Conservation (phyloP, 2,113 vertebrate species). For the Cryptotis parvus region DNA sequence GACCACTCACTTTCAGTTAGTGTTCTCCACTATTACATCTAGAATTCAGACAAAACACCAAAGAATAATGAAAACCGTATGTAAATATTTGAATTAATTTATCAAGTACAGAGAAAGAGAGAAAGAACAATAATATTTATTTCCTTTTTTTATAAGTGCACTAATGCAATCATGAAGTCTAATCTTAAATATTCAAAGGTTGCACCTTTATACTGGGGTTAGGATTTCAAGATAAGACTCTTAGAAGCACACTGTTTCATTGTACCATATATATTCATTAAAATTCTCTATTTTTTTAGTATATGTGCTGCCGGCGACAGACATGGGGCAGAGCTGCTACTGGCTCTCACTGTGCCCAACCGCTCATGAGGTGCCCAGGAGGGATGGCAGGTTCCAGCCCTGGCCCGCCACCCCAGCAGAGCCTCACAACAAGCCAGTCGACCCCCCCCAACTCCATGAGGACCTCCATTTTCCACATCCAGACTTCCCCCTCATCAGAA, state of each 20-base stretch:
- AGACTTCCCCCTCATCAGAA: too few species aligned
- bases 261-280: not conserved
- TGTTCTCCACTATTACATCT: not conserved
- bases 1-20: not conserved
- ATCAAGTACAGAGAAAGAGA: not conserved
- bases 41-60: slow-evolving; percentile 12
- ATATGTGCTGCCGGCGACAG: too few species aligned
- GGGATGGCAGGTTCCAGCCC: too few species aligned
- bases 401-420: too few species aligned
- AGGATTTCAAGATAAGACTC: not conserved
- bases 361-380: too few species aligned
- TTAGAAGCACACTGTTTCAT: not conserved
- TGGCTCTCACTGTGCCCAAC: too few species aligned
- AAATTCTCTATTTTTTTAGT: too few species aligned
- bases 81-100: slow-evolving; percentile 27
- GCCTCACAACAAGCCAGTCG: too few species aligned
- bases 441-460: too few species aligned
- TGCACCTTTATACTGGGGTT: not conserved
- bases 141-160: not conserved
- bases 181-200: not conserved
- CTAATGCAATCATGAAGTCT: not conserved
- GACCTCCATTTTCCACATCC: too few species aligned
- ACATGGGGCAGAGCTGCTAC: too few species aligned
- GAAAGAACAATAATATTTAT: not conserved
- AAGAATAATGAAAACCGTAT: not conserved